phyloP scores from a whole-genome alignment of 37 sponge, comb jelly and placozoan species.

The Diacarnus erythraeanus region DNA sequence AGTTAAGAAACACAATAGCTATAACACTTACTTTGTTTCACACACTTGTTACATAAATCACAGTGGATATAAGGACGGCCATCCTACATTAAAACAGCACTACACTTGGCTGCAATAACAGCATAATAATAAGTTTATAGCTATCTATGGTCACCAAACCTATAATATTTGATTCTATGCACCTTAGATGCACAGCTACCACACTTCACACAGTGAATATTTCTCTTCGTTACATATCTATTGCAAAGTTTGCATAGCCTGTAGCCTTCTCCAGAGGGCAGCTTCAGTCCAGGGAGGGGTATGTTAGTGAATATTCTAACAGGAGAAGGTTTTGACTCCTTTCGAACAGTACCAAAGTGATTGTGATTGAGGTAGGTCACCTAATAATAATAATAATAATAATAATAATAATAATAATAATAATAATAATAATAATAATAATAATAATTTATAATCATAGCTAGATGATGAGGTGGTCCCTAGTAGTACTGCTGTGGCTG shows the following conservation, averaged over 20 bases:
- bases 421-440: too few relatives aligned
- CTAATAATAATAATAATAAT: too few relatives aligned
- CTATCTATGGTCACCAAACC: background rate
- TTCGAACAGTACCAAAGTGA: constrained; percentile 33
- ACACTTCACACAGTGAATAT: constrained; percentile 71
- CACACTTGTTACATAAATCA: constrained; percentile 65
- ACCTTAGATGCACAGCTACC: constrained; percentile 83
- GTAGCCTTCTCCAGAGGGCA: constrained; percentile 68
- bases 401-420: too few relatives aligned
- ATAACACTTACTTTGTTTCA: constrained; percentile 73
- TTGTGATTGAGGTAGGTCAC: constrained; percentile 79
- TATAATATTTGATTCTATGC: background rate
- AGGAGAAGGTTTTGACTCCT: constrained; percentile 67
- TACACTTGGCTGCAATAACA: background rate
- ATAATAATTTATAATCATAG: too few relatives aligned
- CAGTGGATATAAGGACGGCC: constrained; percentile 80
- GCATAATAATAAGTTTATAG: background rate
- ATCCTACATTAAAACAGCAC: constrained; percentile 48
- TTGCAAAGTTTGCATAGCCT: constrained; percentile 56
- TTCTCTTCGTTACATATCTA: constrained; percentile 59
- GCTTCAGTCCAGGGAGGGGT: constrained; percentile 54
- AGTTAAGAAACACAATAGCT: too few relatives aligned
- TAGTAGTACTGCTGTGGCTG: too few relatives aligned
- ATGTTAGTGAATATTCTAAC: constrained; percentile 90
- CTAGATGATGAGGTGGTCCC: too few relatives aligned